Evolutionary conservation across 2,888 invertebrate genomes (phyloP).

Genomic region (Drosophila nigricruria): DNA sequence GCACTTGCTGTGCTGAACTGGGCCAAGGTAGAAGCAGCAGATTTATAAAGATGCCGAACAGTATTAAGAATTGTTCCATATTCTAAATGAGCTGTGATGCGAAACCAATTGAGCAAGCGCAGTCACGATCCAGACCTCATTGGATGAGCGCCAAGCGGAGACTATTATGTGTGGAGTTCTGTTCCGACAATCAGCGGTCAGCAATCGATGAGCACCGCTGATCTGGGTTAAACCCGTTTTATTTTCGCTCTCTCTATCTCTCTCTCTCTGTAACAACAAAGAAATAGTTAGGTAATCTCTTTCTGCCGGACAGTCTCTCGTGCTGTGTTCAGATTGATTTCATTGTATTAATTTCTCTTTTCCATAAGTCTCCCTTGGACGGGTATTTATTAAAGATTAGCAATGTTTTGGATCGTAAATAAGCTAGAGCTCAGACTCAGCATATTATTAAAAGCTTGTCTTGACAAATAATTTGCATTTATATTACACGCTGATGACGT

Average conservation of each 20-base stretch:
- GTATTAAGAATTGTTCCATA: constrained; percentile 44
- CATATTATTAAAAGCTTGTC: background rate
- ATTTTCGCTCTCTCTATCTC: background rate
- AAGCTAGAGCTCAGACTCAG: constrained; percentile 5
- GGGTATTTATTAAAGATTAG: background rate
- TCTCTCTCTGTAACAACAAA: background rate
- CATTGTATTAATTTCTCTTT: background rate
- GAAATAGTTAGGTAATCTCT: background rate
- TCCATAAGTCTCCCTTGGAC: background rate
- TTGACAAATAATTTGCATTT: constrained; percentile 31
- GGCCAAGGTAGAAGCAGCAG: constrained; percentile 19
- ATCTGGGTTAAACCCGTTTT: constrained; percentile 11
- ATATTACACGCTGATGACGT: constrained; percentile 31
- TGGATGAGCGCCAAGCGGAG: constrained; percentile 38
- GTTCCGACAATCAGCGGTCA: background rate
- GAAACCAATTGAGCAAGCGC: constrained; percentile 8
- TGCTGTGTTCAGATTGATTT: background rate
- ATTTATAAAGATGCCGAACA: constrained; percentile 19
- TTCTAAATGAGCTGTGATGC: constrained; percentile 9
- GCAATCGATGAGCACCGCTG: constrained; percentile 27
- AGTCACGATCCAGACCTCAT: constrained; percentile 37
- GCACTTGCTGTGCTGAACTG: constrained; percentile 49
- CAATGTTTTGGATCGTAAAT: background rate
- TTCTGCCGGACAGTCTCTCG: background rate
- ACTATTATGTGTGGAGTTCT: constrained; percentile 40